Evolutionary conservation across 2,797 vertebrate species (phyloP).

Genomic region (Pantherophis alleghaniensis): DNA sequence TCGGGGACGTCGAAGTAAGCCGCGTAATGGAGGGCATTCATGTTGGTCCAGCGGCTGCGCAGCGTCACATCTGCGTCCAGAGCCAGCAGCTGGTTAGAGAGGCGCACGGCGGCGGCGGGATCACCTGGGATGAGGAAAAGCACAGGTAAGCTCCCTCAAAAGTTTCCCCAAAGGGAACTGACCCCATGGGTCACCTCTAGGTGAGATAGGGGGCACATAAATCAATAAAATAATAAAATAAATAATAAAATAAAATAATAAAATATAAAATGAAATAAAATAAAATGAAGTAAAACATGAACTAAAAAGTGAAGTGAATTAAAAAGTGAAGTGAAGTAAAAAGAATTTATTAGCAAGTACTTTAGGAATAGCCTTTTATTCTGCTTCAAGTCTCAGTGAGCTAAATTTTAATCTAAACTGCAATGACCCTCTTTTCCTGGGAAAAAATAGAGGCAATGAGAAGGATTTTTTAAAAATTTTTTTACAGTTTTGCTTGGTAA

Average conservation of each 20-base stretch:
- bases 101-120: conserved; percentile 82
- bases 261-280: no score
- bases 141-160: no score
- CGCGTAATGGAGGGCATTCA: conserved; percentile 92
- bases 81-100: conserved; percentile 82
- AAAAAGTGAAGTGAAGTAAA: neutral
- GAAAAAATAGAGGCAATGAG: neutral
- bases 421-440: neutral
- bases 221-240: neutral
- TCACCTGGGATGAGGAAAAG: conserved; percentile 74
- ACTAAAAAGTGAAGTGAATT: no score
- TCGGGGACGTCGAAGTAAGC: conserved; percentile 92
- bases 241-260: no score
- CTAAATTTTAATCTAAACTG: neutral
- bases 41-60: conserved; percentile 93
- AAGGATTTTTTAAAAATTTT: neutral
- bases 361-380: neutral
- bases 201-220: neutral
- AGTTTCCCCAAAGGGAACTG: neutral
- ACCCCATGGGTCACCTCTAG: no score
- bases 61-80: conserved; percentile 86
- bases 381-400: neutral
- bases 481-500: neutral
- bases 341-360: neutral
- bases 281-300: no score